Percentiles rank a stretch among this genome's conserved stretches.
phyloP scores from a whole-genome alignment of 2,888 invertebrate species.

The Thecophora atra region DNA sequence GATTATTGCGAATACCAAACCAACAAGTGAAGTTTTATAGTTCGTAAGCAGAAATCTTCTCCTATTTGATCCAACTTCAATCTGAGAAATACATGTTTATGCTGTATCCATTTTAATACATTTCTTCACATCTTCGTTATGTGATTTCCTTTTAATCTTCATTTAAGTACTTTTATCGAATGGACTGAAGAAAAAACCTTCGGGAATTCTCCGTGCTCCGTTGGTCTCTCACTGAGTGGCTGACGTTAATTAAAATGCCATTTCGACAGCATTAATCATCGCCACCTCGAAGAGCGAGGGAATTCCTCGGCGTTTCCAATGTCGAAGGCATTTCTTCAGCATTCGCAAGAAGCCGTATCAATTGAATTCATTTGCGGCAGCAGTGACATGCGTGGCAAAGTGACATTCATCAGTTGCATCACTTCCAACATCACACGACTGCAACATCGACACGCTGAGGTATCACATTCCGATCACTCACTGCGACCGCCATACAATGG shows the following conservation, averaged over 20 bases:
- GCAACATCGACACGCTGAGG: constrained; percentile 9
- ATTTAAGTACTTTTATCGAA: too few species aligned
- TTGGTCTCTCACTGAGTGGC: not conserved
- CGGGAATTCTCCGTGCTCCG: too few species aligned
- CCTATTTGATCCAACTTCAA: too few species aligned
- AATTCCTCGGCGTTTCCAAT: not conserved
- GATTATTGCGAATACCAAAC: too few species aligned
- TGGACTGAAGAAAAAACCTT: too few species aligned
- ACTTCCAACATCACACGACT: constrained; percentile 1
- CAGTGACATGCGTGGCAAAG: constrained; percentile 22
- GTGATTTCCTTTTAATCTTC: too few species aligned
- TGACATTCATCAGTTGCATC: constrained; percentile 34
- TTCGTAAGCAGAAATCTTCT: too few species aligned
- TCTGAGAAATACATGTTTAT: too few species aligned
- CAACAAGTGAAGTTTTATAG: too few species aligned
- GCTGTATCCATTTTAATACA: too few species aligned
- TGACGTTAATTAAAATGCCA: constrained; percentile 18
- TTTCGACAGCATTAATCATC: constrained; percentile 27
- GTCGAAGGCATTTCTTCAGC: not conserved
- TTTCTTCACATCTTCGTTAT: too few species aligned
- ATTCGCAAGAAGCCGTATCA: not conserved
- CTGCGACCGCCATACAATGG: constrained; percentile 16
- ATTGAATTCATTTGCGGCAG: not conserved
- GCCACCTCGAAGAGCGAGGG: not conserved
- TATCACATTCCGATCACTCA: constrained; percentile 32